Percentiles rank a stretch among this genome's conserved stretches.
Conservation (phyloP, 2,888 invertebrate species). For the Deilephila porcellus region DNA sequence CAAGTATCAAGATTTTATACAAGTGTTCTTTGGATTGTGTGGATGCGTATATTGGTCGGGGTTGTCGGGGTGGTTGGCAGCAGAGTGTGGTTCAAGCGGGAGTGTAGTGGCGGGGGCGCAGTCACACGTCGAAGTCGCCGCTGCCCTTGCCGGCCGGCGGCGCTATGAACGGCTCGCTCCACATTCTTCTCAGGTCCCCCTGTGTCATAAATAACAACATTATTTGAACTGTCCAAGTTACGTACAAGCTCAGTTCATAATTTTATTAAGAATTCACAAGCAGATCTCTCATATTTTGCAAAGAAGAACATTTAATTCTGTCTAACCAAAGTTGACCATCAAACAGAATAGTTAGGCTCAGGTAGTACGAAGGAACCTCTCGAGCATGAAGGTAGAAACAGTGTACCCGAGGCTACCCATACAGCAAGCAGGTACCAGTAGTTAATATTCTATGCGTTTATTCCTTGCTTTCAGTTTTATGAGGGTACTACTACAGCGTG, state of each 20-base stretch:
- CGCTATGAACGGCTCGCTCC: conserved; percentile 97
- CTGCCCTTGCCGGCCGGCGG: conserved; percentile 89
- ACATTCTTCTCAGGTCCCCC: conserved; percentile 98
- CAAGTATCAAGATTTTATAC: conserved; percentile 16
- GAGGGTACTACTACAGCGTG: too few species aligned
- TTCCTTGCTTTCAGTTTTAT: too few species aligned
- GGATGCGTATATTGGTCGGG: not conserved
- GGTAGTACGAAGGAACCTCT: conserved; percentile 12
- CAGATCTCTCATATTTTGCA: too few species aligned
- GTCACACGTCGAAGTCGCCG: conserved; percentile 82
- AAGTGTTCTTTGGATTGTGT: conserved; percentile 14
- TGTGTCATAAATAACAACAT: conserved; percentile 62
- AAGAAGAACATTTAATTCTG: too few species aligned
- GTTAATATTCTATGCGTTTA: too few species aligned
- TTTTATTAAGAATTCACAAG: too few species aligned
- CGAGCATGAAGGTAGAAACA: conserved; percentile 16
- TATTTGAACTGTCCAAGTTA: too few species aligned
- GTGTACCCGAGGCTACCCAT: too few species aligned
- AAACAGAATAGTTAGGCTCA: too few species aligned
- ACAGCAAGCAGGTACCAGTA: too few species aligned
- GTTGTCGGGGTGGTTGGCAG: conserved; percentile 22
- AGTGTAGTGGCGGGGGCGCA: conserved; percentile 35
- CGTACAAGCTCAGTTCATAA: too few species aligned
- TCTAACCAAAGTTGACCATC: too few species aligned
- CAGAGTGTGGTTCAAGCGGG: conserved; percentile 23